Evolutionary conservation across 2,113 vertebrate species (phyloP), one percentile per base, ranked within the genome.

Genomic region (Engraulis encrasicolus): DNA sequence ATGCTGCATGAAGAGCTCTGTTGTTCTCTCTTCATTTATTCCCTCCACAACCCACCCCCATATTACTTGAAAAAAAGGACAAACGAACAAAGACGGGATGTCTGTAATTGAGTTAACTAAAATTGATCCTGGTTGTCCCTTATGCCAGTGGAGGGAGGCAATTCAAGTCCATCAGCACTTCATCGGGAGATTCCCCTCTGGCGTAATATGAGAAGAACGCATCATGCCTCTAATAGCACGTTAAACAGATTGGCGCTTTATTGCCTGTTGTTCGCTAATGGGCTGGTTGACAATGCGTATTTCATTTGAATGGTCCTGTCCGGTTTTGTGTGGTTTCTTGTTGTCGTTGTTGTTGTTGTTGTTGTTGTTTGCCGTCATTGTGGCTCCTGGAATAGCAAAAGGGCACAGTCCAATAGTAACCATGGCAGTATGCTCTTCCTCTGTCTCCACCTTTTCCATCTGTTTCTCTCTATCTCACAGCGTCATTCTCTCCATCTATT

Each of bases 401-500:
- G 14, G 19, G 45, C 7, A 20, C 52, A 40, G 54, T n/a, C 61
- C 80, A 84, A 78, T 82, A 38, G 90, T 91, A 85, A 80, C 88
- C 86, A 89, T 90, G 82, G 82, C n/a, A 84, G 40, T 86, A 36
- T 31, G 84, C 87, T 84, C 87, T 45, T 9, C 40, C 40, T 45
- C 3, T 45, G 40, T 45, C 40, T 45, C 40, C 40, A 5, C 40
- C 40, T 45, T 9, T 9, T 3, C 40, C 40, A 45, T 45, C 40
- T 45, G 40, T 45, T 45, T 9, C 40, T 45, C 40, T 45, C 40
- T 5, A 9, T n/a, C n/a, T n/a, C n/a, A n/a, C n/a, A n/a, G n/a
- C n/a, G n/a, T n/a, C n/a, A n/a, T 5, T 45, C 40, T 45, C 40
- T 45, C 40, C 40, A n/a, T n/a, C 40, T 9, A 5, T 45, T 45